phyloP scores from a whole-genome alignment of 2,888 invertebrate species.

The Leptinotarsa rubiginosa region DNA sequence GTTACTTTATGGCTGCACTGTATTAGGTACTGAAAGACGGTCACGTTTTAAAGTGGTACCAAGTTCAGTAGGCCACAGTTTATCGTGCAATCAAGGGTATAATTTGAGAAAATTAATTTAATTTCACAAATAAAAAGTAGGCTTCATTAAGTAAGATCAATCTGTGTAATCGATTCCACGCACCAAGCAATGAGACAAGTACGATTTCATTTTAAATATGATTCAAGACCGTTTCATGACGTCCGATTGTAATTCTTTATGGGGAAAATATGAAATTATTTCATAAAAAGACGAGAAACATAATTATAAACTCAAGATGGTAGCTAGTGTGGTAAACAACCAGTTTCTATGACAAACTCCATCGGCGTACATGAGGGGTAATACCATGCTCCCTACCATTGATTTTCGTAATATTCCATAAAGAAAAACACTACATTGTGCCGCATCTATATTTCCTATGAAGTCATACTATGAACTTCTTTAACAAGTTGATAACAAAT shows the following conservation, averaged over 20 bases:
- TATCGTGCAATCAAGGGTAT: constrained; percentile 7
- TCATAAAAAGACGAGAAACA: neutral
- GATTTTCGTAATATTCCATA: too few species aligned
- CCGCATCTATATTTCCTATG: too few species aligned
- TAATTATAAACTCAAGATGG: constrained; percentile 3
- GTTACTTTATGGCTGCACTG: neutral
- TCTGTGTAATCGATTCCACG: constrained; percentile 16
- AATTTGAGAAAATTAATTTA: constrained; percentile 13
- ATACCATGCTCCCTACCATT: neutral
- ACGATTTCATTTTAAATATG: constrained; percentile 1
- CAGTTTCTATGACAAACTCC: neutral
- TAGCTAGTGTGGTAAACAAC: constrained; percentile 7
- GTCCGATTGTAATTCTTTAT: neutral
- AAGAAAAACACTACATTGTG: too few species aligned
- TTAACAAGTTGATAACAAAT: too few species aligned
- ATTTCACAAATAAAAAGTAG: constrained; percentile 17
- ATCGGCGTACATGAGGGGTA: neutral
- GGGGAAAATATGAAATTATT: constrained; percentile 12
- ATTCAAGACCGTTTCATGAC: constrained; percentile 11
- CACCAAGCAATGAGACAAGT: constrained; percentile 3
- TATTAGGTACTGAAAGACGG: neutral
- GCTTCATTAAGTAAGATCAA: constrained; percentile 7
- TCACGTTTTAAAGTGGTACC: constrained; percentile 5
- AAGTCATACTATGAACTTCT: too few species aligned
- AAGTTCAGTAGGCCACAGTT: constrained; percentile 18